Evolutionary conservation across 64 coral and sea anemone genomes (phyloP).

Genomic region (Montipora foliosa): DNA sequence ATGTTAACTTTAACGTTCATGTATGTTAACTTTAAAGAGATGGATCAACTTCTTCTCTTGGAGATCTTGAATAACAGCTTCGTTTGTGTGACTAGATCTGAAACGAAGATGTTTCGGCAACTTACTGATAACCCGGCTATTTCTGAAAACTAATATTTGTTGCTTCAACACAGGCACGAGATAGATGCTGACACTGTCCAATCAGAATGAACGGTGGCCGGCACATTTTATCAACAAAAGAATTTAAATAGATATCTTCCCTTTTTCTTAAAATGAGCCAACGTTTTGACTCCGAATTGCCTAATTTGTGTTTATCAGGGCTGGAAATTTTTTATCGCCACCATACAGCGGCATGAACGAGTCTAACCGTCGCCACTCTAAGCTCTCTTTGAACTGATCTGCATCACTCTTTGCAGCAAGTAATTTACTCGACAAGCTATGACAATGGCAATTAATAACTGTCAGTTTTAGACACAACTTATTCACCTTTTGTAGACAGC

Average conservation of each 20-base stretch:
- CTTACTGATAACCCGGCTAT: no score
- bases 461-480: not conserved
- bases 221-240: no score
- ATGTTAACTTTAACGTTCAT: not conserved
- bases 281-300: not conserved
- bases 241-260: no score
- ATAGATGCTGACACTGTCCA: no score
- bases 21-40: no score
- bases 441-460: constrained; percentile 34
- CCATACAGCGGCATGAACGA: not conserved
- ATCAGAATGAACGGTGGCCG: no score
- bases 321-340: not conserved
- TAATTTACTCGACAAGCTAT: not conserved
- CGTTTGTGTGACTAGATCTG: not conserved
- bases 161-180: no score
- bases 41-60: no score
- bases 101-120: not conserved
- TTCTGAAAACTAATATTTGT: no score
- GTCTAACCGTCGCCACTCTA: constrained; percentile 8
- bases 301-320: not conserved
- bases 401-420: no score
- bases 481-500: not conserved
- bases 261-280: not conserved
- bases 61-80: not conserved
- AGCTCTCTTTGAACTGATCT: not conserved